Conservation (phyloP, 2,888 invertebrate species). For the Volucella inanis region DNA sequence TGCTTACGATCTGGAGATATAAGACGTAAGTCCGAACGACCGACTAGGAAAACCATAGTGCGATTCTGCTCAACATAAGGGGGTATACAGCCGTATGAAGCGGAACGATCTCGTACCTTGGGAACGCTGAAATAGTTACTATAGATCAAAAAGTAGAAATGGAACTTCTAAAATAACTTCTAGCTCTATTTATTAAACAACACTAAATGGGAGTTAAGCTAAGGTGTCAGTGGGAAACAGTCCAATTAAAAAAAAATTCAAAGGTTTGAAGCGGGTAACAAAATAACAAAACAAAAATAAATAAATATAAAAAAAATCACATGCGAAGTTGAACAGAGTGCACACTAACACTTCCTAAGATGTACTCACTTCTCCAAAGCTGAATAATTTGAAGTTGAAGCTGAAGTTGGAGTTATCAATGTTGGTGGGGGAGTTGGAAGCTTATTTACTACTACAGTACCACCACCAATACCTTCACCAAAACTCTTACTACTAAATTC, state of each 20-base stretch:
- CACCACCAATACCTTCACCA: constrained; percentile 63
- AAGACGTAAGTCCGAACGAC: constrained; percentile 92
- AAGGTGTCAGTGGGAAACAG: neutral
- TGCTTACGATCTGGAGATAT: constrained; percentile 97
- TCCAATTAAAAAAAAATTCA: constrained; percentile 1
- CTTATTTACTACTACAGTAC: constrained; percentile 80
- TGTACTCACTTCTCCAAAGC: constrained; percentile 81
- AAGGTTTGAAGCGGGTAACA: constrained; percentile 18
- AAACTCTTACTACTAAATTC: constrained; percentile 51
- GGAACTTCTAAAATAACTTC: neutral
- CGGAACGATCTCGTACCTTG: constrained; percentile 85
- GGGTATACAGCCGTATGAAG: constrained; percentile 86
- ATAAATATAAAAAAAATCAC: constrained; percentile 63
- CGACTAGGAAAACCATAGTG: constrained; percentile 96
- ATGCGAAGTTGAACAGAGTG: constrained; percentile 67
- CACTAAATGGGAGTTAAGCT: constrained; percentile 59
- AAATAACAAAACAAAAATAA: constrained; percentile 26
- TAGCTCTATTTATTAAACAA: constrained; percentile 11
- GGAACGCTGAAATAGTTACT: constrained; percentile 78
- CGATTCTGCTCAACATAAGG: constrained; percentile 89
- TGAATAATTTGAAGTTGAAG: constrained; percentile 66
- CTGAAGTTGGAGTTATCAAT: constrained; percentile 39
- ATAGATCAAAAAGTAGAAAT: neutral
- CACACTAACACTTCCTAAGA: constrained; percentile 51
- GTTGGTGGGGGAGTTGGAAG: constrained; percentile 78